Conservation (phyloP, 2,113 vertebrate genomes). For the Cebidichthys violaceus region DNA sequence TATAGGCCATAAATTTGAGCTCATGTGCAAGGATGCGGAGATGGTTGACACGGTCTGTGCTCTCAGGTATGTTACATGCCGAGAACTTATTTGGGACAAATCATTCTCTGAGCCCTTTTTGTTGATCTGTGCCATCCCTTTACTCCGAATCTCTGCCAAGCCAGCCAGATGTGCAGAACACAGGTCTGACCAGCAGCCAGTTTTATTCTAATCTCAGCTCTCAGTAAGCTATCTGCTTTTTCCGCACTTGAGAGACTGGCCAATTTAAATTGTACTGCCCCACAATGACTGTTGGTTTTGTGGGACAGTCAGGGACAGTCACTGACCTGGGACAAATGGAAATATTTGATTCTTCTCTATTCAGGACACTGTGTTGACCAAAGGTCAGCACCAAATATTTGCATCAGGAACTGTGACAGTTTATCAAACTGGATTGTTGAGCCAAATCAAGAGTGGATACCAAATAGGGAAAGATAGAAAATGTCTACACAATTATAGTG, state of each 20-base stretch:
- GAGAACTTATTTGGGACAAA: slow-evolving; percentile 45
- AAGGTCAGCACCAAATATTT: slow-evolving; percentile 19
- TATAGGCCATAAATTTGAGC: slow-evolving; percentile 1
- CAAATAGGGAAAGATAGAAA: slow-evolving; percentile 52
- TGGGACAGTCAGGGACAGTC: slow-evolving; percentile 14
- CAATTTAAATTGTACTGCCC: slow-evolving; percentile 60
- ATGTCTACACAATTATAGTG: slow-evolving; percentile 60
- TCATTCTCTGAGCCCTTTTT: slow-evolving; percentile 54
- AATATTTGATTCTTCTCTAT: slow-evolving; percentile 41
- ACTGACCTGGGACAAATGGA: slow-evolving; percentile 22
- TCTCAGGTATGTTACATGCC: slow-evolving; percentile 46
- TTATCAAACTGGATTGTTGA: slow-evolving; percentile 19
- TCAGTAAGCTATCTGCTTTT: slow-evolving; percentile 57
- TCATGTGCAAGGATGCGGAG: slow-evolving; percentile 31
- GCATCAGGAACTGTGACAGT: slow-evolving; percentile 8
- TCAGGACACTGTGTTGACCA: slow-evolving; percentile 21
- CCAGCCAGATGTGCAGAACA: slow-evolving; percentile 70
- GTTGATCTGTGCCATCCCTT: slow-evolving; percentile 49
- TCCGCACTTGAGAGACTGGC: slow-evolving; percentile 59
- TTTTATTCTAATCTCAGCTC: slow-evolving; percentile 72
- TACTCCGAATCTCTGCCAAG: slow-evolving; percentile 59
- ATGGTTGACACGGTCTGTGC: slow-evolving; percentile 14
- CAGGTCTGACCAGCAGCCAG: slow-evolving; percentile 74
- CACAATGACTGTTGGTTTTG: slow-evolving; percentile 30
- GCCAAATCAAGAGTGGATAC: slow-evolving; percentile 50